Evolutionary conservation across 2,888 invertebrate species (phyloP), one percentile per base, ranked within the genome.

Genomic region (Ectemnius continuus): DNA sequence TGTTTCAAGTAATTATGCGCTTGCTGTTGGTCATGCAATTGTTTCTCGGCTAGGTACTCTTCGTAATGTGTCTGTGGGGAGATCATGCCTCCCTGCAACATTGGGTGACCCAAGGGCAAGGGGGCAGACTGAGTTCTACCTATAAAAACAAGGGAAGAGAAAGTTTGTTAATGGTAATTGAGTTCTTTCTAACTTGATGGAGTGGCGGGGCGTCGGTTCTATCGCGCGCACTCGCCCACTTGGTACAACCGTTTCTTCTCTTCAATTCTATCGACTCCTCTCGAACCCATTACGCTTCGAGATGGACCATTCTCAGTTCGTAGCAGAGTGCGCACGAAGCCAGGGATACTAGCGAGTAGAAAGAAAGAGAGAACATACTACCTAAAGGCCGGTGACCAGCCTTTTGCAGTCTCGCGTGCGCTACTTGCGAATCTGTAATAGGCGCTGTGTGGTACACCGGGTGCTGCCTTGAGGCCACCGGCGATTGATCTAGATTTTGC

Each of bases 81-180:
- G 74, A 91, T 89, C 67, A 91, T 89, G 3, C 92, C 92, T 13
- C 92, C 92, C 63, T 93, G 93, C 68, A 97, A 93, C 93, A 97
- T 94, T 26, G 97, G 97, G 92, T 97, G 97, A 0, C 97, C 97
- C 69, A 98, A 92, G 28, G 97, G 97, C 84, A 97, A 92, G 0
- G 97, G 97, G 2, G 98, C 98, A 60, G 98, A 98, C 92, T 98
- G 98, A 72, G 98, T 98, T 88, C 98, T 94, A 73, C 97, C 97
- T 91, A 68, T 62, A 11, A 28, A 26, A 18, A n/a, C 5, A 52
- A 6, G 6, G 45, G 3, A 11, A 52, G 11, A 23, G 36, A 65
- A 36, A 23, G 36, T 23, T 0, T 18, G 6, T 4, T 46, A 62
- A 36, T 36, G 11, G 11, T 11, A 36, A 36, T 36, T 36, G 36